Evolutionary conservation across 2,113 vertebrate species (phyloP).

Genomic region (Eptesicus fuscus): DNA sequence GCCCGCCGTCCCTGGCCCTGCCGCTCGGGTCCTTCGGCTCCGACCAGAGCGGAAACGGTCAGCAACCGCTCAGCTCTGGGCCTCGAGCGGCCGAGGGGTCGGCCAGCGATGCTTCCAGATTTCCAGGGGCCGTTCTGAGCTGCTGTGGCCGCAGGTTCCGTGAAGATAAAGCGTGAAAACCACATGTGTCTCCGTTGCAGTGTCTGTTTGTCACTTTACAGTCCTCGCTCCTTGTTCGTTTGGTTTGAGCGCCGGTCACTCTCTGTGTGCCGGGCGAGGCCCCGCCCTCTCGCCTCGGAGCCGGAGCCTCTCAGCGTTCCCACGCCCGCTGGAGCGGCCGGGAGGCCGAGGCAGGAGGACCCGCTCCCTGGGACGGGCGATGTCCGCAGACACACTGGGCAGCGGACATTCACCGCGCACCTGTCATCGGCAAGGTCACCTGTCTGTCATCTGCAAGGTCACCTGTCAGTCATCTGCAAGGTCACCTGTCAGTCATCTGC

Average conservation of each 20-base stretch:
- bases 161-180: not conserved
- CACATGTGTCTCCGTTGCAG: not conserved
- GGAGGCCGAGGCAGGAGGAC: rapidly evolving
- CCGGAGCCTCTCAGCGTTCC: not conserved
- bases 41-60: not conserved
- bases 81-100: not conserved
- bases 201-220: not conserved
- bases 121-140: not conserved
- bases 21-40: not conserved
- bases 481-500: too few species aligned
- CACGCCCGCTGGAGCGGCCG: rapidly evolving
- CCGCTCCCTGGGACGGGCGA: rapidly evolving
- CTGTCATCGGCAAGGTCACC: not conserved
- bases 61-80: not conserved
- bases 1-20: not conserved
- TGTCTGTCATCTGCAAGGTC: not conserved
- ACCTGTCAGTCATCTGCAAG: too few species aligned
- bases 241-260: not conserved
- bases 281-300: rapidly evolving
- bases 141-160: rapidly evolving
- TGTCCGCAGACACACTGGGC: not conserved
- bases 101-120: not conserved
- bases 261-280: rapidly evolving
- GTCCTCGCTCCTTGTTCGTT: not conserved
- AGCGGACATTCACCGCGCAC: rapidly evolving